Evolutionary conservation across 1,140 invertebrate species (phyloP).

Genomic region (Bradynema listronoti): DNA sequence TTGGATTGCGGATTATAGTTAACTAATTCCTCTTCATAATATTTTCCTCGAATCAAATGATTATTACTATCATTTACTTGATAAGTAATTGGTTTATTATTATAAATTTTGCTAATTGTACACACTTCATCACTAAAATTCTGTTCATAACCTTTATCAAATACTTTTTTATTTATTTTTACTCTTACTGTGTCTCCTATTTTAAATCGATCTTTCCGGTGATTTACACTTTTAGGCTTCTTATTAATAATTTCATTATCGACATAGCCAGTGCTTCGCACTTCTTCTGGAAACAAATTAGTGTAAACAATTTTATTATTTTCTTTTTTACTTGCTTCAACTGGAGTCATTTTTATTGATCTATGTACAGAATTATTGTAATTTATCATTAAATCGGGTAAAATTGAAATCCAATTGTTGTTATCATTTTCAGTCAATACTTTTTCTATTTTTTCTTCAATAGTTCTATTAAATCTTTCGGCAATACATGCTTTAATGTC

Average conservation of each 20-base stretch:
- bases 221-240: background rate
- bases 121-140: conserved; percentile 7
- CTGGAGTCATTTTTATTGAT: conserved; percentile 33
- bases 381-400: conserved; percentile 38
- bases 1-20: too few species aligned
- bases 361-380: conserved; percentile 48
- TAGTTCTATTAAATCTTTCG: conserved; percentile 53
- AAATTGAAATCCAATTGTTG: conserved; percentile 32
- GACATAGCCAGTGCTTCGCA: background rate
- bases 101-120: conserved; percentile 8
- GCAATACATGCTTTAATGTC: conserved; percentile 53
- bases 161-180: conserved; percentile 11
- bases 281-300: conserved; percentile 10
- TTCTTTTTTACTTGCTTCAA: conserved; percentile 21
- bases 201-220: conserved; percentile 7
- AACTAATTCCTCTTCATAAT: conserved; percentile 15
- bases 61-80: conserved; percentile 10
- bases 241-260: too few species aligned
- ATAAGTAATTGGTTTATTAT: conserved; percentile 15
- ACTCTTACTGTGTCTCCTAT: conserved; percentile 8
- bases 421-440: conserved; percentile 48
- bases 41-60: conserved; percentile 12
- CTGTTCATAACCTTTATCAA: conserved; percentile 16
- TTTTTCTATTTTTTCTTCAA: conserved; percentile 47
- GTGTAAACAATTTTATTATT: conserved; percentile 14